Evolutionary conservation across 2,888 invertebrate species (phyloP).

Genomic region (Tuberolachnus salignus): DNA sequence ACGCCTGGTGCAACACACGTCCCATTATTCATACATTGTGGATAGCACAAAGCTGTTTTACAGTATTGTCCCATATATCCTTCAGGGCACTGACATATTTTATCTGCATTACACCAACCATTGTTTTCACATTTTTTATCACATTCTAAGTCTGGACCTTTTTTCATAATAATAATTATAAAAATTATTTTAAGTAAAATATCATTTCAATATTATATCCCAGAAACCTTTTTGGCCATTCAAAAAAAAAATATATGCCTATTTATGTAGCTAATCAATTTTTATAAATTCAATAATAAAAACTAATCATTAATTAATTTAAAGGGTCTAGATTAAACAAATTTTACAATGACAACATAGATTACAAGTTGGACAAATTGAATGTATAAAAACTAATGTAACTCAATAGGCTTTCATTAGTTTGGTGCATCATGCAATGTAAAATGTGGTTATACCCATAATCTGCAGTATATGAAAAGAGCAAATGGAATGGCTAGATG

Average conservation of each 20-base stretch:
- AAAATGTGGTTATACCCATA: too few species aligned
- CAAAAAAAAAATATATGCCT: neutral
- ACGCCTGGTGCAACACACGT: conserved; percentile 88
- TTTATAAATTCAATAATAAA: neutral
- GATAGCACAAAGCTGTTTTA: conserved; percentile 86
- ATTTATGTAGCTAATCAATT: conserved; percentile 17
- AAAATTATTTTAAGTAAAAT: neutral
- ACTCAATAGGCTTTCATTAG: too few species aligned
- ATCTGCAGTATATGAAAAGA: too few species aligned
- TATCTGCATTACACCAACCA: conserved; percentile 82
- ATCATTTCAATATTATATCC: neutral
- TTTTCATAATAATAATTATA: conserved; percentile 32
- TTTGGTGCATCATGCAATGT: too few species aligned
- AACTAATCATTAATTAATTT: neutral
- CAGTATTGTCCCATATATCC: conserved; percentile 92
- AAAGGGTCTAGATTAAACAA: too few species aligned
- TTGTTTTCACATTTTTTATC: conserved; percentile 85
- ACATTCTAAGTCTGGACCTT: conserved; percentile 89
- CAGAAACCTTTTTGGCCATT: neutral
- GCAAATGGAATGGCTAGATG: too few species aligned
- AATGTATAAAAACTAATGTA: too few species aligned
- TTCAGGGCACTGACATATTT: conserved; percentile 85
- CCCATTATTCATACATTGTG: conserved; percentile 91
- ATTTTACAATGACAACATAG: too few species aligned
- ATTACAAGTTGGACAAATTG: too few species aligned